phyloP scores from a whole-genome alignment of 2,888 invertebrate genomes.

The Sesia bembeciformis region DNA sequence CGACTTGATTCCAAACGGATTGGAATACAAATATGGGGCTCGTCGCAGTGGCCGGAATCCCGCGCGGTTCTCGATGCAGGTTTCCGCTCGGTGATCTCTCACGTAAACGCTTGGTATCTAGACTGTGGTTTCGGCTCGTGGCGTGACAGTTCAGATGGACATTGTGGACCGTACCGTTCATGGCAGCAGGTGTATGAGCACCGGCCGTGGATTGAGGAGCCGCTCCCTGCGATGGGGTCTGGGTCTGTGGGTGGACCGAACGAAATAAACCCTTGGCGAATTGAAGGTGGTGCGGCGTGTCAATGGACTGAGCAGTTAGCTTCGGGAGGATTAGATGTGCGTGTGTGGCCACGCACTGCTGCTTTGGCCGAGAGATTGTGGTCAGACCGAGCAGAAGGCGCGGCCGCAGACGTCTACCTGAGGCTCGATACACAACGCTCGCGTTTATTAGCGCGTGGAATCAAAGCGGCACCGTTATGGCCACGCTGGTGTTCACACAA shows the following conservation, averaged over 20 bases:
- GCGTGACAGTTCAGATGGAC: constrained; percentile 87
- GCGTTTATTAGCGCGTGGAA: constrained; percentile 75
- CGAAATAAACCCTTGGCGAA: constrained; percentile 56
- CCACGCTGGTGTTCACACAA: constrained; percentile 86
- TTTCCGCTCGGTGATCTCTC: constrained; percentile 85
- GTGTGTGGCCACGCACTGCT: constrained; percentile 88
- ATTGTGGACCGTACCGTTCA: constrained; percentile 89
- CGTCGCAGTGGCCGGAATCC: constrained; percentile 87
- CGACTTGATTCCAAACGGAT: constrained; percentile 70
- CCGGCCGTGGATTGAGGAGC: constrained; percentile 79
- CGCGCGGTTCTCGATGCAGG: constrained; percentile 84
- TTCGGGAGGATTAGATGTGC: constrained; percentile 81
- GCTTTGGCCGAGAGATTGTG: constrained; percentile 88
- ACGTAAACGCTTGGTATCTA: constrained; percentile 91
- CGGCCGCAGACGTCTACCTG: constrained; percentile 77
- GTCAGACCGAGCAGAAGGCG: constrained; percentile 75
- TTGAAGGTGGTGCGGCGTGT: constrained; percentile 85
- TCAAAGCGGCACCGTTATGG: constrained; percentile 82
- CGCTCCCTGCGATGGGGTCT: constrained; percentile 44
- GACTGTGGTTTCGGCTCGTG: constrained; percentile 92
- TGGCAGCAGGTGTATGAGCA: constrained; percentile 93
- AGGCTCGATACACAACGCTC: constrained; percentile 79
- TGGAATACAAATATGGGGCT: constrained; percentile 87
- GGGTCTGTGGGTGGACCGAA: constrained; percentile 41
- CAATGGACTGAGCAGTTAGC: constrained; percentile 90